Evolutionary conservation across 92 coral and sea anemone genomes (phyloP).

Genomic region (Muricea muricata): DNA sequence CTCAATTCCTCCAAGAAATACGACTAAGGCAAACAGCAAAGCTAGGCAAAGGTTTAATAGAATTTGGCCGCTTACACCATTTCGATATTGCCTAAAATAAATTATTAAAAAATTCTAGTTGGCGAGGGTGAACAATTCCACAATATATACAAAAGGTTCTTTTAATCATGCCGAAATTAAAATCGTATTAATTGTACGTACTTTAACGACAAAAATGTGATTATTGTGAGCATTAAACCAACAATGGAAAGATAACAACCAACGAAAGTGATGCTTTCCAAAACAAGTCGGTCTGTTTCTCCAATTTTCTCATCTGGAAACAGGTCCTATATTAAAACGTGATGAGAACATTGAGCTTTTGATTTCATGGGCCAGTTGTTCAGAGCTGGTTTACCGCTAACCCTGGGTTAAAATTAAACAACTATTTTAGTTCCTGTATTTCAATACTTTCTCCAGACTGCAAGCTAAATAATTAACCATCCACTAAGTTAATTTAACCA

Average conservation of each 20-base stretch:
- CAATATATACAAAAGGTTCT: too few relatives aligned
- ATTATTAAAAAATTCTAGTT: too few relatives aligned
- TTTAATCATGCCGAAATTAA: too few relatives aligned
- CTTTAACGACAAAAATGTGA: constrained; percentile 85
- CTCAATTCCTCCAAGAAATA: constrained; percentile 88
- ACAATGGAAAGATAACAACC: constrained; percentile 91
- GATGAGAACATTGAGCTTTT: not conserved
- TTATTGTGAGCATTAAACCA: constrained; percentile 80
- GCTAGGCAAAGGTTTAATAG: constrained; percentile 89
- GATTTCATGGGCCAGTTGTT: too few relatives aligned
- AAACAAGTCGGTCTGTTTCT: constrained; percentile 61
- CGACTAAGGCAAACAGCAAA: constrained; percentile 81
- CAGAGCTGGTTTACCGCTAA: too few relatives aligned
- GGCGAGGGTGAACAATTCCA: too few relatives aligned
- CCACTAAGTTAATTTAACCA: too few relatives aligned
- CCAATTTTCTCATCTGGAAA: not conserved
- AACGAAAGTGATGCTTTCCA: constrained; percentile 81
- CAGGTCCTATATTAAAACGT: not conserved
- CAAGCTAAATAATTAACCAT: too few relatives aligned
- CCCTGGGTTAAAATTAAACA: too few relatives aligned
- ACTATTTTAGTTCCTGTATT: too few relatives aligned
- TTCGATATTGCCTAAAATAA: constrained; percentile 81
- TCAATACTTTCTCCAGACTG: too few relatives aligned
- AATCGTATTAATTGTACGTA: constrained; percentile 46
- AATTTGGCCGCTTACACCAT: constrained; percentile 89